These are phyloP conservation scores for Zosterops lateralis DNA, from an alignment of 2,113 vertebrate species.

Conservation along the genomic window DNA sequence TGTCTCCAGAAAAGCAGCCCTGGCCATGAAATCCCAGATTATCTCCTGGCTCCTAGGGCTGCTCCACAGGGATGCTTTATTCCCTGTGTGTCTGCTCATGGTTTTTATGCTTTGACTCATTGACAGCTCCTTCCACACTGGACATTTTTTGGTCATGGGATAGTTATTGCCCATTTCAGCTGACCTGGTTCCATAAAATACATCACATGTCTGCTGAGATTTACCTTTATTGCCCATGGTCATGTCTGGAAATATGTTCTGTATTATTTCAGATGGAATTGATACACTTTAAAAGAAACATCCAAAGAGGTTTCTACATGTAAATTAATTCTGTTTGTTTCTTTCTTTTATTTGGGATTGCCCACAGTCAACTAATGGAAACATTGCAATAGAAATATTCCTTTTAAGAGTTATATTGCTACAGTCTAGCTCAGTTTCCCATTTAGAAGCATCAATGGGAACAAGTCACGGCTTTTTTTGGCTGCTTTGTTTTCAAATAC, in stretches of 20 bases:
- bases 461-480: fast-evolving
- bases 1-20: neutral
- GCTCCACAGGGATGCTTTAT: neutral
- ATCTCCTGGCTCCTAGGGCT: neutral
- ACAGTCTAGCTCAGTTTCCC: neutral
- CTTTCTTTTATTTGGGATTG: neutral
- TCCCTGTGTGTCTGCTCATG: neutral
- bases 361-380: neutral
- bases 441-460: neutral
- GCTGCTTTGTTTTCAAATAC: neutral
- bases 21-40: neutral
- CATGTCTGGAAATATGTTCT: neutral
- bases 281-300: neutral
- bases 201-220: neutral
- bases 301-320: neutral
- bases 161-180: neutral
- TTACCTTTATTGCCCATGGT: neutral
- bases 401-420: neutral
- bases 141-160: neutral
- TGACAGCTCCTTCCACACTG: neutral
- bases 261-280: neutral
- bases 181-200: neutral
- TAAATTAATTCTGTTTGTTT: neutral
- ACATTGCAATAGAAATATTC: neutral
- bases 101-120: neutral